Evolutionary conservation across 2,113 vertebrate genomes (phyloP), one percentile per base, ranked within the genome.

Genomic region (Phoxinus phoxinus): DNA sequence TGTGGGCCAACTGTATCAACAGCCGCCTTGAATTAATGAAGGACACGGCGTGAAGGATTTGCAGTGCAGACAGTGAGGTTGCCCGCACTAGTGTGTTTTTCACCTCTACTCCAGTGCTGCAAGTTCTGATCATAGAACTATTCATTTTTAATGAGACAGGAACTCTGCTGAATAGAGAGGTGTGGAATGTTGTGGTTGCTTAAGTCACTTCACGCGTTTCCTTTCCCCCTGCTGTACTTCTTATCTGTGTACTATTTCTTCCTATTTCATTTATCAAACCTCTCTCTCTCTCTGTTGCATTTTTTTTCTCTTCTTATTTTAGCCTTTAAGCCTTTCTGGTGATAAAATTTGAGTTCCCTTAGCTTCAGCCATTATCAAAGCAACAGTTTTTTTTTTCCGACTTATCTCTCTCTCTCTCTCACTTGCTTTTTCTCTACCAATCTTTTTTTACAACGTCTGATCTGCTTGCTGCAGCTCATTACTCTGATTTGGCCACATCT

Each of bases 71-170:
- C 6, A 6, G 27, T 25, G 65, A 56, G 63, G 81, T 56, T 35
- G 41, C 41, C 59, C 4, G 8, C 65, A 17, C 73, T n/a, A 30
- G 46, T 65, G 63, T 61, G 56, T 27, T 51, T 91, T 81, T 86
- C 84, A 83, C 84, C 86, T 90, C 44, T 27, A 81, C 76, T 89
- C 86, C 90, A 90, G 86, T 88, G 91, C 91, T 81, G 46, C 9
- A 15, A 88, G 86, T 89, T 93, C 89, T 90, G 89, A 92, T 89
- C 83, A 90, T 73, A 65, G 86, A 88, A 19, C 25, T 58, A 91
- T 95, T 84, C 84, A 93, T 93, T 89, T 93, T 94, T 94, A 92
- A 95, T 93, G 88, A 92, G 79, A 83, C 83, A 73, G 81, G 88
- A 90, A 89, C 92, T 89, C 86, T 87, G 87, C 53, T 12, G 69